Conservation (phyloP, 2,797 vertebrate species). For the Limnodromus scolopaceus region DNA sequence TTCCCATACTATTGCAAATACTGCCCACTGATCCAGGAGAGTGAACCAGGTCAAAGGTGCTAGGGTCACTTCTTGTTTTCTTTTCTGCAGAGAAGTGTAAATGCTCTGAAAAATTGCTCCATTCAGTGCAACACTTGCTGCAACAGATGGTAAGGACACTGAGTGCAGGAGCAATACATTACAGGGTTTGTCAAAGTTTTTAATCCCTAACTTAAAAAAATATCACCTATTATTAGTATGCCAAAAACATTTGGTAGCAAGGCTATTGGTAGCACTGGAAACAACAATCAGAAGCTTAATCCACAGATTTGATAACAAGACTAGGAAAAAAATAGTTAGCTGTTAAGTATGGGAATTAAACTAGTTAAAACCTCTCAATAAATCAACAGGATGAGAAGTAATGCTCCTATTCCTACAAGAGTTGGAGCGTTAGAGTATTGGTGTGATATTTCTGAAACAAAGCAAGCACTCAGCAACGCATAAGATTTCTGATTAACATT, state of each 20-base stretch:
- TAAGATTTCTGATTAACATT: background rate
- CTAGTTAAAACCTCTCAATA: background rate
- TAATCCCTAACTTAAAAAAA: background rate
- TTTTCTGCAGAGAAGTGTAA: constrained; percentile 32
- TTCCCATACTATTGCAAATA: constrained; percentile 42
- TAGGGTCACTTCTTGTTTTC: constrained; percentile 52
- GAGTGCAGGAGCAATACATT: background rate
- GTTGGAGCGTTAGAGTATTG: background rate
- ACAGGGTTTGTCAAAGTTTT: background rate
- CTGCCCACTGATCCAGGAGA: constrained; percentile 54
- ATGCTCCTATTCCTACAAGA: too few species aligned
- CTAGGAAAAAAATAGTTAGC: background rate
- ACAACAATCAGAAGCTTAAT: background rate
- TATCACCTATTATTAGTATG: background rate
- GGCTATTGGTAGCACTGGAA: background rate
- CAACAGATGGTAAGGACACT: background rate
- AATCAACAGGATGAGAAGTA: background rate
- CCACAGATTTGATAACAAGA: background rate
- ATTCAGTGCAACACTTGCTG: background rate
- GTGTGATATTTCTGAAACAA: background rate
- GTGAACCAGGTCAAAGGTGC: constrained; percentile 40
- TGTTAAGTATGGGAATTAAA: background rate
- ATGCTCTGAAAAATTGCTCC: background rate
- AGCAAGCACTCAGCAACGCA: background rate
- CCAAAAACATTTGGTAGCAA: background rate